Evolutionary conservation across 37 sponge, comb jelly and placozoan genomes (phyloP).

Genomic region (Bolinopsis microptera): DNA sequence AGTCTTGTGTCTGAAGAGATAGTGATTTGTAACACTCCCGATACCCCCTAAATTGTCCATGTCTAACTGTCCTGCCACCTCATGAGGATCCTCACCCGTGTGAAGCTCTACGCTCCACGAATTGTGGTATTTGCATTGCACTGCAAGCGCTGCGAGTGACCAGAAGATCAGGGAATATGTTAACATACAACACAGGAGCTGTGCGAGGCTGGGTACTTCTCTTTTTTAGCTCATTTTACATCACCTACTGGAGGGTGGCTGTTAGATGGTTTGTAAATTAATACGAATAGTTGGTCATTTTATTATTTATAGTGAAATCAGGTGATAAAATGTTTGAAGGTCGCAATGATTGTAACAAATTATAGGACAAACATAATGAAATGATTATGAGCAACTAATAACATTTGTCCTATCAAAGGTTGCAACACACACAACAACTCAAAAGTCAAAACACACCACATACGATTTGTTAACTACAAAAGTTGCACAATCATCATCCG

Average conservation of each 20-base stretch:
- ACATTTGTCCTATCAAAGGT: too few species aligned
- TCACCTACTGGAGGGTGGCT: not conserved
- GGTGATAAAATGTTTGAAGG: too few species aligned
- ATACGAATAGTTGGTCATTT: not conserved
- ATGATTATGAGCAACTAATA: too few species aligned
- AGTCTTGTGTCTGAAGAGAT: not conserved
- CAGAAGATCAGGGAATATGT: not conserved
- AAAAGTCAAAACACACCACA: too few species aligned
- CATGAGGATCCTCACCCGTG: not conserved
- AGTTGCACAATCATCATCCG: too few species aligned
- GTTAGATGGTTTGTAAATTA: not conserved
- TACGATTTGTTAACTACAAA: too few species aligned
- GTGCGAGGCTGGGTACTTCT: not conserved
- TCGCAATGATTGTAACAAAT: too few species aligned
- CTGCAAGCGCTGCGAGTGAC: not conserved
- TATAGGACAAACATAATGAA: too few species aligned
- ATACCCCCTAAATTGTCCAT: not conserved
- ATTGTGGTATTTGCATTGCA: not conserved
- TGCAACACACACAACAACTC: too few species aligned
- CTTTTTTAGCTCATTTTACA: not conserved
- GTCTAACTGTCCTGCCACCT: not conserved
- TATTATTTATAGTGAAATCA: too few species aligned
- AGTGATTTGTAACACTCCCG: not conserved
- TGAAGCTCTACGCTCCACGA: constrained; percentile 12
- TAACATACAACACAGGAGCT: not conserved